Percentiles rank a stretch among this genome's conserved stretches.
Conservation (phyloP, 2,113 vertebrate genomes). For the Mesembrinibis cayennensis region DNA sequence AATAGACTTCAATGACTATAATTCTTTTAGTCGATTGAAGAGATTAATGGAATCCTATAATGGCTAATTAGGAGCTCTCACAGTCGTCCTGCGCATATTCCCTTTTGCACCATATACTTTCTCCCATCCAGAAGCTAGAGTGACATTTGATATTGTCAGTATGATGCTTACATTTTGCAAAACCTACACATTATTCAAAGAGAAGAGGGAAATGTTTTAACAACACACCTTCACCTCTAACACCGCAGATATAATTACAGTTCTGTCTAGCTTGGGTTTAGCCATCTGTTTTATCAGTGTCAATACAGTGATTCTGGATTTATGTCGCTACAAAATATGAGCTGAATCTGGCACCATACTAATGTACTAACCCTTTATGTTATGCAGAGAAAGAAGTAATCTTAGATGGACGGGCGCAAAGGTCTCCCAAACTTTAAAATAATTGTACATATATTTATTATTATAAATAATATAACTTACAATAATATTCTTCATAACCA, state of each 20-base stretch:
- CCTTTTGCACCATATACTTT: conserved; percentile 36
- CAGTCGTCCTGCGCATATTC: neutral
- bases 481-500: neutral
- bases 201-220: conserved; percentile 4
- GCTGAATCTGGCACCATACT: neutral
- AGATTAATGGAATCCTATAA: conserved; percentile 64
- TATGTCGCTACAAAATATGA: neutral
- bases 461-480: neutral
- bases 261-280: conserved; percentile 5
- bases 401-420: neutral
- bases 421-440: neutral
- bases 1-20: conserved; percentile 19
- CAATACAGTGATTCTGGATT: conserved; percentile 29
- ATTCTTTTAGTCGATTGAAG: conserved; percentile 43
- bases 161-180: neutral
- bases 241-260: neutral
- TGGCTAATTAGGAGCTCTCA: conserved; percentile 51
- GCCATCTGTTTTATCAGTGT: conserved; percentile 34
- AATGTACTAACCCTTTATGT: neutral
- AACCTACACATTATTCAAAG: neutral
- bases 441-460: neutral
- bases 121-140: neutral
- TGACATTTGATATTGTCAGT: conserved; percentile 6
- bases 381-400: neutral
- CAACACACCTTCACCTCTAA: conserved; percentile 7